phyloP scores from a whole-genome alignment of 2,797 vertebrate genomes.

The Smutsia temminckii region DNA sequence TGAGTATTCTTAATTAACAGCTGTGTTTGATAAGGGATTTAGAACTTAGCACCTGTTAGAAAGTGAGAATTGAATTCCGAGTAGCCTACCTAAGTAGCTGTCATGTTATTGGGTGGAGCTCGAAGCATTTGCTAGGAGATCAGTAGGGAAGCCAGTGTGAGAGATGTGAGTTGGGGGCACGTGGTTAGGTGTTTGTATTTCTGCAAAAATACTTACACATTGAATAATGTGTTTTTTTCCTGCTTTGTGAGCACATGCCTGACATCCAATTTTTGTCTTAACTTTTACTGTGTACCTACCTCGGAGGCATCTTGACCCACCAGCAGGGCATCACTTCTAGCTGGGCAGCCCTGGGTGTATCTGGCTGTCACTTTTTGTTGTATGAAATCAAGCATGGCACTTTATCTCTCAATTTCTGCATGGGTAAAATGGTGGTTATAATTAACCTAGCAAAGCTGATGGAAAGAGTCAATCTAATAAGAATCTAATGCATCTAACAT shows the following conservation, averaged over 20 bases:
- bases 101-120: background rate
- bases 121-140: background rate
- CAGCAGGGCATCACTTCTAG: background rate
- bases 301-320: accelerated
- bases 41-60: constrained; percentile 48
- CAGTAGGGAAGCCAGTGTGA: background rate
- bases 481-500: background rate
- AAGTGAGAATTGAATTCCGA: constrained; percentile 69
- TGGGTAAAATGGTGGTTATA: background rate
- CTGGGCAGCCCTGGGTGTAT: accelerated
- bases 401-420: background rate
- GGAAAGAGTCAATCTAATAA: background rate
- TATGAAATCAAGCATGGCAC: too few species aligned
- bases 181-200: background rate
- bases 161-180: accelerated
- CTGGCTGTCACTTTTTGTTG: background rate
- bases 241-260: background rate
- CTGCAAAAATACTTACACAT: background rate
- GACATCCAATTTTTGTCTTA: background rate
- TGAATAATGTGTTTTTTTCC: too few species aligned
- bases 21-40: constrained; percentile 67
- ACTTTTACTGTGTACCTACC: too few species aligned
- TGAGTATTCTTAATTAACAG: constrained; percentile 65
- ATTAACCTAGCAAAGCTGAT: background rate
- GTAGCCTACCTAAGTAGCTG: background rate